These are phyloP conservation scores for Chloroceryle inda DNA, from an alignment of 2,797 vertebrate species.

Conservation along the genomic window DNA sequence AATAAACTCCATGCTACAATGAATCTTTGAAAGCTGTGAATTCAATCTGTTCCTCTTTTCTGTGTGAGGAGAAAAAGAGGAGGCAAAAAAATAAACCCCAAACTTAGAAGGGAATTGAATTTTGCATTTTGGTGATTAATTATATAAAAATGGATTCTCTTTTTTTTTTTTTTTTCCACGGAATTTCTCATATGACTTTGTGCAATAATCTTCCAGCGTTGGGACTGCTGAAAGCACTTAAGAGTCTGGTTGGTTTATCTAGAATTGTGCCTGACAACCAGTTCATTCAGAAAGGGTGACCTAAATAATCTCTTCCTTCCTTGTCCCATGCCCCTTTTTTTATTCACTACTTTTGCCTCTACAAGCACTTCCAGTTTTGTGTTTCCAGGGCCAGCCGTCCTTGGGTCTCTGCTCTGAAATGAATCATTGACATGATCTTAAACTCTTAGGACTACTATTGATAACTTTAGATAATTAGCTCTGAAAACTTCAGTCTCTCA, in stretches of 20 bases:
- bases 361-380: neutral
- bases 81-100: neutral
- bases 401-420: neutral
- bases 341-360: neutral
- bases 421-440: neutral
- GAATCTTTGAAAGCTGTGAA: neutral
- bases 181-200: neutral
- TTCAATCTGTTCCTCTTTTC: neutral
- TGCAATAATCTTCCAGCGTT: neutral
- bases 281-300: slow-evolving; percentile 24
- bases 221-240: neutral
- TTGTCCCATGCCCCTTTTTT: neutral
- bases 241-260: neutral
- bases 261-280: neutral
- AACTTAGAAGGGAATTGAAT: neutral
- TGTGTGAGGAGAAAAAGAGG: neutral
- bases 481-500: neutral
- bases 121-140: neutral
- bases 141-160: neutral
- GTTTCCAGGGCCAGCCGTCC: neutral
- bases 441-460: neutral
- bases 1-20: neutral
- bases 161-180: neutral
- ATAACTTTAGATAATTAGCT: neutral
- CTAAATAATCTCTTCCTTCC: slow-evolving; percentile 31